Percentiles rank a stretch among this genome's conserved stretches.
These are phyloP conservation scores for Lapara coniferarum DNA, from an alignment of 2,888 invertebrate species.

Conservation along the genomic window DNA sequence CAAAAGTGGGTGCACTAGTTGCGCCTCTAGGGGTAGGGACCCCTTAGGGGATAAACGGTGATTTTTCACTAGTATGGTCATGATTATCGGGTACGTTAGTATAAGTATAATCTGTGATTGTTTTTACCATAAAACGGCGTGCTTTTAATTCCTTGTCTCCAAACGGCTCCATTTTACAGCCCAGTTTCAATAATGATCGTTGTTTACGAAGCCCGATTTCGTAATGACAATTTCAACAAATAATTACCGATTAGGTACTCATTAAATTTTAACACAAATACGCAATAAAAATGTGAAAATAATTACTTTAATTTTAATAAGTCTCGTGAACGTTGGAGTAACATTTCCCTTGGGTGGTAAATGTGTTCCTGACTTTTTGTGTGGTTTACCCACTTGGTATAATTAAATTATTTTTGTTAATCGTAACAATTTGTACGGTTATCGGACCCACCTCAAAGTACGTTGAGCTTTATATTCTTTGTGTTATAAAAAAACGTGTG, in stretches of 20 bases:
- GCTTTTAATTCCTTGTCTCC: not conserved
- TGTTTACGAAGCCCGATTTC: slow-evolving; percentile 32
- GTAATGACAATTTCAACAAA: slow-evolving; percentile 40
- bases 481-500: not conserved
- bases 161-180: slow-evolving; percentile 36
- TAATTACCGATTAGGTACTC: slow-evolving; percentile 43
- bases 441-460: slow-evolving; percentile 13
- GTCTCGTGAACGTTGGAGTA: slow-evolving; percentile 38
- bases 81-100: no score
- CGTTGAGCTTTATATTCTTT: not conserved
- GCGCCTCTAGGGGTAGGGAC: no score
- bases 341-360: slow-evolving; percentile 35
- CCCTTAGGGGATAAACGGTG: no score
- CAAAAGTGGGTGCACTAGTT: no score
- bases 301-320: slow-evolving; percentile 46
- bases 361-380: not conserved
- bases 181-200: slow-evolving; percentile 41
- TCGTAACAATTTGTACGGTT: slow-evolving; percentile 1
- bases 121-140: no score
- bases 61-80: no score
- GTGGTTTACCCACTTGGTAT: not conserved
- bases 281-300: slow-evolving; percentile 55
- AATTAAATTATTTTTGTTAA: slow-evolving; percentile 5
- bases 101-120: no score
- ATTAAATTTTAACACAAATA: slow-evolving; percentile 40